phyloP scores from a whole-genome alignment of 2,113 vertebrate genomes.

The Spilogale gracilis region DNA sequence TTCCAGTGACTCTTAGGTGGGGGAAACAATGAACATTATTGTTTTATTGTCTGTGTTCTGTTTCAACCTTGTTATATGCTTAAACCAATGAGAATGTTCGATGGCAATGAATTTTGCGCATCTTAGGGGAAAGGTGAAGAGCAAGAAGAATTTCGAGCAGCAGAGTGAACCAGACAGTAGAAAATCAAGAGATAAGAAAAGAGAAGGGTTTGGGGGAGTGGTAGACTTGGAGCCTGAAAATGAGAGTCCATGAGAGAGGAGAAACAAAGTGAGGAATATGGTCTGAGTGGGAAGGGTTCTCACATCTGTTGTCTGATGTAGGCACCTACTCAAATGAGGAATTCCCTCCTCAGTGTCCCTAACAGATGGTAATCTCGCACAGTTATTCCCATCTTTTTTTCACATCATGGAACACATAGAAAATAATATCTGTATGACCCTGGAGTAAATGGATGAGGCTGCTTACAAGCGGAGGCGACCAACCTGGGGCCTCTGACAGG shows the following conservation, averaged over 20 bases:
- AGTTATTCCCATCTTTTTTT: neutral
- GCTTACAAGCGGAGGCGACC: neutral
- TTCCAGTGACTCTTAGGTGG: neutral
- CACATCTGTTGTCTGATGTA: conserved; percentile 10
- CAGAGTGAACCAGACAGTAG: neutral
- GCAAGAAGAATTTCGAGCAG: neutral
- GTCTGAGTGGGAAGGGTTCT: neutral
- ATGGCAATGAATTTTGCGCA: neutral
- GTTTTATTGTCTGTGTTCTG: neutral
- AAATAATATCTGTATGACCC: neutral
- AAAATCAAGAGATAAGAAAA: neutral
- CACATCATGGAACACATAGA: neutral
- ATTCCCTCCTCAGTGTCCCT: neutral
- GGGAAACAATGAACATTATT: neutral
- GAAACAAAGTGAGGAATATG: neutral
- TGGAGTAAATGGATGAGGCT: neutral
- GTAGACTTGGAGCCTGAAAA: neutral
- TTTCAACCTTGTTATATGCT: neutral
- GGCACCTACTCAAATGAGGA: neutral
- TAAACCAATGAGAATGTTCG: neutral
- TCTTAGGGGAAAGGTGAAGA: neutral
- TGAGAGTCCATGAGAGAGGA: neutral
- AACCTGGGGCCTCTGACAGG: neutral
- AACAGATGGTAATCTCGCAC: neutral
- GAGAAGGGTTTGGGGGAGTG: neutral